Percentiles rank a stretch among this genome's conserved stretches.
phyloP scores from a whole-genome alignment of 2,113 vertebrate species.

The Sus scrofa region T2T-Sscrofa CM000812.6:72954501-72955000 shows the following conservation, averaged over 20 bases:
- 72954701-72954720: constrained; percentile 21
- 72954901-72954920: not conserved
- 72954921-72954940: not conserved
- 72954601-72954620: not conserved
- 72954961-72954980: not conserved
- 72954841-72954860: not conserved
- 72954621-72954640: constrained; percentile 1
- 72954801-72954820: not conserved
- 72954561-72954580: not conserved
- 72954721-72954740: constrained; percentile 20
- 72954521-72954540: constrained; percentile 12
- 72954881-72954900: not conserved
- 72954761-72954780: not conserved
- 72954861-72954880: not conserved
- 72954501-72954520: constrained; percentile 25
- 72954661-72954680: constrained; percentile 18
- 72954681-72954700: constrained; percentile 20
- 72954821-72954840: not conserved
- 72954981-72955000: not conserved
- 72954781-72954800: not conserved
- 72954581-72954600: not conserved
- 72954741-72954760: not conserved
- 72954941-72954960: not conserved
- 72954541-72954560: not conserved
- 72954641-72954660: constrained; percentile 45